phyloP scores from a whole-genome alignment of 2,888 invertebrate species.

The Scaptomyza reducta region DNA sequence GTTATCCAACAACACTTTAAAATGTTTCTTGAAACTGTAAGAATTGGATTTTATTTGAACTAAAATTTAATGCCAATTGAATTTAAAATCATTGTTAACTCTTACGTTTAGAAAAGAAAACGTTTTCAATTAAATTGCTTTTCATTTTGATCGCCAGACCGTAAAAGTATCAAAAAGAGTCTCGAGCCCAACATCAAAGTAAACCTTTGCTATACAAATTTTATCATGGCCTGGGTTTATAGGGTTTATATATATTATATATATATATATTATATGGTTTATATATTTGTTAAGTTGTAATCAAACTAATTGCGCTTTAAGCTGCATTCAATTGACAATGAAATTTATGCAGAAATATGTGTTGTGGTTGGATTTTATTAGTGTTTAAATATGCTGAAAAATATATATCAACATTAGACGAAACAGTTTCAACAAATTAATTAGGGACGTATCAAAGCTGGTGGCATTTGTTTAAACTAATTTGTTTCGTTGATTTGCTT shows the following conservation, averaged over 20 bases:
- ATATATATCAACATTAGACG: background rate
- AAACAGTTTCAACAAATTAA: constrained; percentile 11
- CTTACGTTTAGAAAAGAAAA: background rate
- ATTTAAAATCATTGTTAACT: constrained; percentile 25
- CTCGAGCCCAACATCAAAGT: constrained; percentile 56
- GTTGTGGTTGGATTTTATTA: background rate
- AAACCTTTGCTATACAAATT: constrained; percentile 19
- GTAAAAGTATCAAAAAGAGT: constrained; percentile 16
- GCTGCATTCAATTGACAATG: background rate
- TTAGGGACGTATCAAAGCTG: constrained; percentile 13
- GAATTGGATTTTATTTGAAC: background rate
- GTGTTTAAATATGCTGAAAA: no score
- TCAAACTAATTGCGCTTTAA: constrained; percentile 27
- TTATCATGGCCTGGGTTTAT: constrained; percentile 3
- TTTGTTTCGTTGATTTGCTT: background rate
- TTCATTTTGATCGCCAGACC: constrained; percentile 52
- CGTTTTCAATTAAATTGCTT: constrained; percentile 12
- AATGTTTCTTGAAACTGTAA: background rate
- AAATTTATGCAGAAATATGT: background rate
- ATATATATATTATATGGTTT: constrained; percentile 22
- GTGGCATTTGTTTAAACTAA: constrained; percentile 8
- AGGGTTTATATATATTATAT: constrained; percentile 25
- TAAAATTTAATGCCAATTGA: constrained; percentile 20
- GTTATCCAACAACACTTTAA: background rate
- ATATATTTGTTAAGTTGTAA: constrained; percentile 36